A percentile compares a stretch with the other conserved stretches of the same genome.
Conservation (phyloP, 64 coral and sea anemone species). For the Montipora foliosa region DNA sequence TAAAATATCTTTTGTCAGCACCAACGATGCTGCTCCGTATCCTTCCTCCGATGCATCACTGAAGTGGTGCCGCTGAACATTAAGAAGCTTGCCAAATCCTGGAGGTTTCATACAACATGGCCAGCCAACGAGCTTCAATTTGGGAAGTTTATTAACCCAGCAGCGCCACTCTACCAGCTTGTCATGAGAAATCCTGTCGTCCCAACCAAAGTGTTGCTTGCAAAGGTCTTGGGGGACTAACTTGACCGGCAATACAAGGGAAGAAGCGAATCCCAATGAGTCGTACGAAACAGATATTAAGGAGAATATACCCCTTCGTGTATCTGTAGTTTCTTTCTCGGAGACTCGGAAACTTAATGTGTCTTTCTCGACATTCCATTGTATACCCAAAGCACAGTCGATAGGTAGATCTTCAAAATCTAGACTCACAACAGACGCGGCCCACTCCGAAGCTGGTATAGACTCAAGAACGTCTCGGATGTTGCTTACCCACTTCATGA, state of each 20-base stretch:
- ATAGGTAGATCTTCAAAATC: conserved; percentile 11
- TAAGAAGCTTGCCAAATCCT: neutral
- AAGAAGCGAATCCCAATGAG: neutral
- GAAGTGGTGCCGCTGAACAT: neutral
- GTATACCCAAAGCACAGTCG: neutral
- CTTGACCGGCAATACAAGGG: neutral
- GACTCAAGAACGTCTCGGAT: conserved; percentile 4
- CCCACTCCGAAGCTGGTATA: conserved; percentile 25
- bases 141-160: neutral
- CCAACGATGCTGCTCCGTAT: neutral
- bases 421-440: conserved; percentile 27
- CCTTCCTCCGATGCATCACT: neutral
- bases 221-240: neutral
- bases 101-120: neutral
- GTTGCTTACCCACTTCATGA: conserved; percentile 33
- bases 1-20: neutral
- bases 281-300: neutral
- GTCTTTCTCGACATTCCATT: conserved; percentile 22
- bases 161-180: neutral
- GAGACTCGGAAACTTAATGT: neutral
- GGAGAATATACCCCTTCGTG: neutral
- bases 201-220: neutral
- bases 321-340: neutral
- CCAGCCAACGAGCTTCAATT: too few species aligned
- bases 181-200: neutral